phyloP scores from a whole-genome alignment of 2,113 vertebrate genomes.

The Craseonycteris thonglongyai region DNA sequence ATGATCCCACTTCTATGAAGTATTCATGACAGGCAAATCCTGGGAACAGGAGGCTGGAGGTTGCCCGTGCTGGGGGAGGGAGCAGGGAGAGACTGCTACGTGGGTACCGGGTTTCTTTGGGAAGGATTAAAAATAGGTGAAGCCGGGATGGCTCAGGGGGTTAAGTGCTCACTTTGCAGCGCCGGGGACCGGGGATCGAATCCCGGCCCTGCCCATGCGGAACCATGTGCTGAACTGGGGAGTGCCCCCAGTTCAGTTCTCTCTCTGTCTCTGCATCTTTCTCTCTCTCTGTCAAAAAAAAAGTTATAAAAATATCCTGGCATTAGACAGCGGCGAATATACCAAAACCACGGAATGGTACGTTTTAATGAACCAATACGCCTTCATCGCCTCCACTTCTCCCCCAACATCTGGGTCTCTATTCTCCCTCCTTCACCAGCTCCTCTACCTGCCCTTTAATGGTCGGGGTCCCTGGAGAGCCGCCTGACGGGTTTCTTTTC shows the following conservation, averaged over 20 bases:
- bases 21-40: not conserved
- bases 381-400: not conserved
- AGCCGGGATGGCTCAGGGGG: no score
- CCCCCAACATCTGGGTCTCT: not conserved
- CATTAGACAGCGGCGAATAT: not conserved
- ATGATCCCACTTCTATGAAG: not conserved
- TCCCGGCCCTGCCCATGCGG: no score
- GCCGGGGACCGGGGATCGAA: no score
- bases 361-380: not conserved
- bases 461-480: conserved; percentile 35
- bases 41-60: no score
- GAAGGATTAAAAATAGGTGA: not conserved
- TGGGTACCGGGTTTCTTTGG: not conserved
- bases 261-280: no score
- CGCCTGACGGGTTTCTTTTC: conserved; percentile 42
- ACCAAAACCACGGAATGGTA: not conserved
- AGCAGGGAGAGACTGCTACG: not conserved
- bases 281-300: no score
- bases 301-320: no score
- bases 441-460: not conserved
- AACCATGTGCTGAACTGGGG: no score
- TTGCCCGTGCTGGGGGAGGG: not conserved
- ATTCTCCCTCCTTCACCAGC: not conserved
- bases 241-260: no score
- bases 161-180: no score